Evolutionary conservation across 2,797 vertebrate genomes (phyloP).

Genomic region (Chloroceryle amazona): DNA sequence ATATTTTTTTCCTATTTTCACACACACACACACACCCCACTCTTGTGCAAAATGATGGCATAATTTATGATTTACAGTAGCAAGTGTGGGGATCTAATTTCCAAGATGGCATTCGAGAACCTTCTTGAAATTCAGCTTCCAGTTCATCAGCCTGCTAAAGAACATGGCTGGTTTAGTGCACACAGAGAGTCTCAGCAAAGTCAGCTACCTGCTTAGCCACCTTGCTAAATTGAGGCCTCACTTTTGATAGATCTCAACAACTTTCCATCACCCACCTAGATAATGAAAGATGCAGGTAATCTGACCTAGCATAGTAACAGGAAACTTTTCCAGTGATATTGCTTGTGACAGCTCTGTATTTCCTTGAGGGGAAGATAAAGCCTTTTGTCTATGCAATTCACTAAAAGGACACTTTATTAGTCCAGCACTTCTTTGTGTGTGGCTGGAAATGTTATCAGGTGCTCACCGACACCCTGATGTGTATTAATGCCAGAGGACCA

Average conservation of each 20-base stretch:
- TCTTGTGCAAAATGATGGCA: background rate
- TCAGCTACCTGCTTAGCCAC: background rate
- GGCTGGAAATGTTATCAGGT: background rate
- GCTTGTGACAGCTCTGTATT: background rate
- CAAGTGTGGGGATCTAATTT: background rate
- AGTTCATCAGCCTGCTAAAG: background rate
- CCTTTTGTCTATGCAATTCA: background rate
- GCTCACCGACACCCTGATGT: background rate
- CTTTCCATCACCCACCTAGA: background rate
- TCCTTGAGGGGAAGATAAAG: background rate
- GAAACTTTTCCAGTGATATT: background rate
- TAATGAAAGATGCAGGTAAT: background rate
- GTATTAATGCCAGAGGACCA: background rate
- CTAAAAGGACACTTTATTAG: background rate
- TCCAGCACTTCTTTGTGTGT: background rate
- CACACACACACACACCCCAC: fast-evolving
- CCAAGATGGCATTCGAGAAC: background rate
- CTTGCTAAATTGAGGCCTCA: background rate
- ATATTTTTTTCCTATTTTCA: background rate
- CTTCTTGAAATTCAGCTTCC: background rate
- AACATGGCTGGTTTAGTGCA: fast-evolving
- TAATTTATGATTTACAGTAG: background rate
- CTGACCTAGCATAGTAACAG: background rate
- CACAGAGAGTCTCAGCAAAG: background rate
- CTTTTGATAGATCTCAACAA: background rate